A percentile compares a stretch with the other conserved stretches of the same genome.
These are phyloP conservation scores for Macrotis lagotis DNA, from an alignment of 2,113 vertebrate genomes.

Conservation along the genomic window DNA sequence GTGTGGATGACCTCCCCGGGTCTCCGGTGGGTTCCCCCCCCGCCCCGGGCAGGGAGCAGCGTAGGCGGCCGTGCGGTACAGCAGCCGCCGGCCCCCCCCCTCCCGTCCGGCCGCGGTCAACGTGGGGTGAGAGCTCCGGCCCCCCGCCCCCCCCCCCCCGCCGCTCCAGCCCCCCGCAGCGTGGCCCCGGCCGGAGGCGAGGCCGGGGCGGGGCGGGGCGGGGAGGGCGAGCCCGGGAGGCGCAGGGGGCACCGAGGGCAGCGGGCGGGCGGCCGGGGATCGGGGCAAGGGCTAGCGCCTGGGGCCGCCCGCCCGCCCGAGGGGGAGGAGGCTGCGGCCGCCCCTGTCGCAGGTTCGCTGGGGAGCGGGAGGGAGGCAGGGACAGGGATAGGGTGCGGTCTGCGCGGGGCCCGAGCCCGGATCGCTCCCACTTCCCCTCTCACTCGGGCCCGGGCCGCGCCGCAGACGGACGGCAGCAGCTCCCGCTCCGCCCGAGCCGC, in stretches of 20 bases:
- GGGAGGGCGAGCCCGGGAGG: conserved; percentile 66
- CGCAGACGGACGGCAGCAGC: conserved; percentile 81
- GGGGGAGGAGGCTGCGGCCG: conserved; percentile 80
- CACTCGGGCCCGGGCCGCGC: conserved; percentile 80
- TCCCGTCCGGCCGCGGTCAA: conserved; percentile 75
- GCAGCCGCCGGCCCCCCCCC: conserved; percentile 68
- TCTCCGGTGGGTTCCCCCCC: conserved; percentile 65
- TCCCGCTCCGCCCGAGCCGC: conserved; percentile 76
- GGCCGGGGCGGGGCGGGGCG: conserved; percentile 55
- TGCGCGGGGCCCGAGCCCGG: conserved; percentile 89
- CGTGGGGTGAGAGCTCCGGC: conserved; percentile 72
- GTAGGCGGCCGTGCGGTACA: conserved; percentile 72
- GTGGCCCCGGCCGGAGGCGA: conserved; percentile 49
- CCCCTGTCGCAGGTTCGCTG: conserved; percentile 85
- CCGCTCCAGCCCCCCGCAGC: conserved; percentile 48
- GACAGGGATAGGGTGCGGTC: conserved; percentile 94
- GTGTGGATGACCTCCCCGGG: conserved; percentile 54
- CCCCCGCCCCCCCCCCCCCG: neutral
- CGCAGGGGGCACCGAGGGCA: conserved; percentile 76
- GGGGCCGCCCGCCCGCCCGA: conserved; percentile 75
- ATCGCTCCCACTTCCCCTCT: conserved; percentile 91
- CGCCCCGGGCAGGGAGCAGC: conserved; percentile 71
- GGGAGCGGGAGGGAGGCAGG: conserved; percentile 83
- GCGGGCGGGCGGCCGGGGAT: conserved; percentile 73
- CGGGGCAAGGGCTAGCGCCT: conserved; percentile 65